Base-by-base conservation (phyloP, 2,888 invertebrate species). In the Melieria omissa region DNA sequence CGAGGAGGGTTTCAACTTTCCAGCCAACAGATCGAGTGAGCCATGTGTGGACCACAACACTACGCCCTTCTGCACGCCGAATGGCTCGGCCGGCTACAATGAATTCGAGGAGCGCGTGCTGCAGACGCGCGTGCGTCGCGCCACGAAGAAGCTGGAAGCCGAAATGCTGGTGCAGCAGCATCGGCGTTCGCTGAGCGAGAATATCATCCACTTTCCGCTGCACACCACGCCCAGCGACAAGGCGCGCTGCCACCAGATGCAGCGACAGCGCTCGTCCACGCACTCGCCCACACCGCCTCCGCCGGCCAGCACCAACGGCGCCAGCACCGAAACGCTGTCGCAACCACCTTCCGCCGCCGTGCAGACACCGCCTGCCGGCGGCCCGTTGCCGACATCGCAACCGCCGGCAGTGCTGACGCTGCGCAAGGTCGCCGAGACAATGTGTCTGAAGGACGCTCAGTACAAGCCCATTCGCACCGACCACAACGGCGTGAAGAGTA, bases 401-500 rank as follows among this genome's bases (percentile, higher is more conserved):
- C 72, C 75, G 62, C 87, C 88, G 68, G 87, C 87, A 71, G 88
- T 90, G 75, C 76, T 89, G 54, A 89, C 89, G 6, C 89, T 92
- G 70, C 90, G 91, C 71, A 91, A 92, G 78, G 91, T 95, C 8
- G 95, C 94, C 65, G 94, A 95, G 87, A 92, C 93, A 74, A 96
- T 96, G 92, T 93, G 95, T 85, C 90, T 93, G 78, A 91, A 93
- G 78, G 95, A 95, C 88, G 91, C 93, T 69, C 93, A 94, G 86
- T 94, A 95, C 84, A 92, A 92, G 81, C 93, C 92, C 4, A 89
- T 90, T 79, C 80, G 76, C 9, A 80, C 82, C 71, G 86, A 86
- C 73, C 84, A 86, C 69, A 84, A 85, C 65, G 87, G 85, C 29
- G 84, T 82, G 65, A 90, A 89, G 75, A 89, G 90, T 62, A 93